Evolutionary conservation across 2,888 invertebrate species (phyloP), one percentile per base, ranked within the genome.

Genomic region (Plebejus anna): DNA sequence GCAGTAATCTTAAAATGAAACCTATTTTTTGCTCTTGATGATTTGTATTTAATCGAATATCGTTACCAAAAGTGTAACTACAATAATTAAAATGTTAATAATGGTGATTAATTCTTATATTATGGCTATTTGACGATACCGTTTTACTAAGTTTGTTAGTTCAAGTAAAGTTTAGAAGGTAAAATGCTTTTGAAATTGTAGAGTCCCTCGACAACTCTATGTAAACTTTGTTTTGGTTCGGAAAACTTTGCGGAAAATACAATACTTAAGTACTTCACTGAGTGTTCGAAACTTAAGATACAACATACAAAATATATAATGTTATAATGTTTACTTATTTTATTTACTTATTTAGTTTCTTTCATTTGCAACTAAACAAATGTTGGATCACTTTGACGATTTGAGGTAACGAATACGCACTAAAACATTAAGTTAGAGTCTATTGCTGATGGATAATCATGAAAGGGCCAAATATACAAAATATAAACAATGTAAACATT

Each of bases 401-500:
- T 66, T 5, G 66, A 66, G 32, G 66, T 66, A 36, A 66, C 66
- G 28, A 66, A 66, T 32, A 66, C 32, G 32, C 66, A 36, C 32
- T 32, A 36, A 66, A 66, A 36, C 66, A 66, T 66, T 9, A 66
- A 32, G 32, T 66, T 66, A 11, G 28, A 11, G 9, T 32, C 16
- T 13, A 13, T 32, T 5, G 32, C 5, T 1, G 66, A 36, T 66
- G 66, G 36, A 66, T 66, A 66, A 66, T 66, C 66, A 36, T 66
- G 66, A 66, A 66, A 66, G 66, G 16, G 16, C 16, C 32, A 5
- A 28, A 32, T 32, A 11, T 61, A 66, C 32, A 66, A 66, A 66
- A 16, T 36, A 66, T 66, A 66, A 66, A 66, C 66, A 66, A 66
- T 36, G 66, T 36, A 66, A 66, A 66, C 66, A 66, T 66, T 66